Percentiles rank a stretch among this genome's conserved stretches.
These are phyloP conservation scores for Xestobium rufovillosum DNA, from an alignment of 2,888 invertebrate genomes.

Conservation along the genomic window DNA sequence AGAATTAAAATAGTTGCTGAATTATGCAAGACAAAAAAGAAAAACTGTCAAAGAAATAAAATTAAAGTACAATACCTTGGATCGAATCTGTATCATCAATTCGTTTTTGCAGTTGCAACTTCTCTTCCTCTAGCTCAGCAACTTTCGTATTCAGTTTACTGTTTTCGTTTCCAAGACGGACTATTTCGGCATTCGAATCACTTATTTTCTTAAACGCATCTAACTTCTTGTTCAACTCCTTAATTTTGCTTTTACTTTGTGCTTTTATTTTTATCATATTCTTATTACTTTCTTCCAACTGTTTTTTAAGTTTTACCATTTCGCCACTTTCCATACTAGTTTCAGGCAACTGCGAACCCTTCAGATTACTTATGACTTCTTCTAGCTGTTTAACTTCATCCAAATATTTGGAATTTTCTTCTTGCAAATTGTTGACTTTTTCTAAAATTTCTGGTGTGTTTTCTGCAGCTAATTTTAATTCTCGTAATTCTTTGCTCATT, in stretches of 20 bases:
- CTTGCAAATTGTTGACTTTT: constrained; percentile 32
- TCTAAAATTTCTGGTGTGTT: constrained; percentile 34
- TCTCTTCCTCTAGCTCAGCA: no score
- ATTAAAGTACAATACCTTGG: no score
- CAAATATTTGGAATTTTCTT: no score
- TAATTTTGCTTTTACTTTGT: constrained; percentile 62
- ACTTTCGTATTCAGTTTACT: constrained; percentile 64
- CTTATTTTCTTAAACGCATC: constrained; percentile 59
- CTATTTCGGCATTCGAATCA: constrained; percentile 60
- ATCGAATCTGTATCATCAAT: no score
- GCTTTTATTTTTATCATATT: constrained; percentile 69
- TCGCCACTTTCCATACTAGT: constrained; percentile 30
- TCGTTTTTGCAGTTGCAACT: no score
- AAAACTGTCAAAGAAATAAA: no score
- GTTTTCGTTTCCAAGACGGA: constrained; percentile 55
- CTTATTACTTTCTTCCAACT: constrained; percentile 68
- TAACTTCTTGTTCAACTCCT: constrained; percentile 68
- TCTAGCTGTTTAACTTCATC: constrained; percentile 34
- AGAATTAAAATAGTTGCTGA: no score
- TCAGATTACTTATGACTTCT: constrained; percentile 26
- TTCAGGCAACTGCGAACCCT: constrained; percentile 25
- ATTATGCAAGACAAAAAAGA: no score
- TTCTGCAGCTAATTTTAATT: constrained; percentile 15
- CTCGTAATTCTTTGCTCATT: constrained; percentile 20
- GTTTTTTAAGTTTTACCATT: constrained; percentile 53